Evolutionary conservation across 2,888 invertebrate species (phyloP), one percentile per base, ranked within the genome.

Genomic region (Helleia helle): DNA sequence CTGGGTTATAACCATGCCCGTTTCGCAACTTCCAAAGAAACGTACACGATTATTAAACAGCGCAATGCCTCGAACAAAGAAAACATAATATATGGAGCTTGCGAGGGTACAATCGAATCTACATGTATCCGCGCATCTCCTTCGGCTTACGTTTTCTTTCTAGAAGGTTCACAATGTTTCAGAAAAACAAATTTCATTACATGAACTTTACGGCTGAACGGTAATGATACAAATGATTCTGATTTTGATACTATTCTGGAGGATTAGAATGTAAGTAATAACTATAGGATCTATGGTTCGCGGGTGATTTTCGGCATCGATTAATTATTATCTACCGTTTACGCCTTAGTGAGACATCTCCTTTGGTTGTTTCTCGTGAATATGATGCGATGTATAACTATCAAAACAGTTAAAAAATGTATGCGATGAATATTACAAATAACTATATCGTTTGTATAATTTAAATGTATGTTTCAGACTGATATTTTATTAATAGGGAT

Each of bases 11-110:
- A 70, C 65, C 65, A 59, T 60, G 74, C 66, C 49, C 77, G 71
- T 55, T 66, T 75, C 71, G 79, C 83, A 84, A 84, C 83, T 84
- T 83, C 83, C 81, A 68, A 69, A 61, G 71, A 73, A 70, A 62
- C 71, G 72, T 55, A 65, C 72, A 65, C 58, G 68, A 70, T 72
- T 66, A 69, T 58, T 54, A 49, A 39, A 52, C 51, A 50, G 52
- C 51, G 46, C 41, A 47, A 18, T 7, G 56, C 63, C 71, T 76
- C 66, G 48, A 47, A 84, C 65, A 63, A 67, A 67, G 67, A 69
- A 79, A 81, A 80, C 79, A 66, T 71, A 51, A 55, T 30, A 38
- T 36, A 25, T 48, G 61, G 62, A 71, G 65, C 62, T 59, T 61
- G 76, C 77, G 71, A 59, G 80, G 79, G 65, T 80, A 81, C 80